Base-by-base conservation (phyloP, 2,113 vertebrate genomes). In the Picathartes gymnocephalus region DNA sequence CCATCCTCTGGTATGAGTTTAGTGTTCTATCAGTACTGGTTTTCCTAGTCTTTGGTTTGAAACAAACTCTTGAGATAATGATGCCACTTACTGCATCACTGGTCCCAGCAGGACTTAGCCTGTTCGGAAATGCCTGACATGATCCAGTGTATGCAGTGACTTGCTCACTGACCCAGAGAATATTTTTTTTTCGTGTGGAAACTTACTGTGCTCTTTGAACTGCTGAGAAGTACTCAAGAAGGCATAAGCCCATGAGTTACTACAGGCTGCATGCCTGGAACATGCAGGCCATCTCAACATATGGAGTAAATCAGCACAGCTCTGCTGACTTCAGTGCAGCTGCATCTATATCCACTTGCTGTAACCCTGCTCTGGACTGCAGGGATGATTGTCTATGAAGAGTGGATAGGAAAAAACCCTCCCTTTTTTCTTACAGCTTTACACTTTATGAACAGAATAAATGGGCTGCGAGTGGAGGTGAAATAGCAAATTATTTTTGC, bases 191-290 rank as follows among this genome's bases (percentile, higher is more conserved):
- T 22, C 24, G 23, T 1, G 2, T 61, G 81, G 40, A 86, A 90
- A 68, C 66, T 54, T 92, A 50, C 3, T 81, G 58, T 65, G 23
- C 66, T 82, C 74, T 80, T 80, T 84, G 64, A 95, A 82, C 66
- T 78, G 56, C 57, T 6, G n/a, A 70, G 92, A 58, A 91, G 65
- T 86, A 80, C 90, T 95, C 54, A 74, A 48, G 85, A 84, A 68
- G 81, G 45, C 45, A 44, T 84, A 92, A 94, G 90, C 51, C 39
- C 13, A 1, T 88, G 85, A 91, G 83, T 95, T 96, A 90, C 61
- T 93, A 42, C 53, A 88, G 89, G 44, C 70, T 83, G 54, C 71
- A 83, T 0, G 65, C 83, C 80, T 96, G 80, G 86, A 93, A 77
- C 69, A 37, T 85, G 57, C 22, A 88, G 86, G 53, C 80, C 60